Evolutionary conservation across 1,140 invertebrate genomes (phyloP), one percentile per base, ranked within the genome.

Genomic region (Arion vulgaris): DNA sequence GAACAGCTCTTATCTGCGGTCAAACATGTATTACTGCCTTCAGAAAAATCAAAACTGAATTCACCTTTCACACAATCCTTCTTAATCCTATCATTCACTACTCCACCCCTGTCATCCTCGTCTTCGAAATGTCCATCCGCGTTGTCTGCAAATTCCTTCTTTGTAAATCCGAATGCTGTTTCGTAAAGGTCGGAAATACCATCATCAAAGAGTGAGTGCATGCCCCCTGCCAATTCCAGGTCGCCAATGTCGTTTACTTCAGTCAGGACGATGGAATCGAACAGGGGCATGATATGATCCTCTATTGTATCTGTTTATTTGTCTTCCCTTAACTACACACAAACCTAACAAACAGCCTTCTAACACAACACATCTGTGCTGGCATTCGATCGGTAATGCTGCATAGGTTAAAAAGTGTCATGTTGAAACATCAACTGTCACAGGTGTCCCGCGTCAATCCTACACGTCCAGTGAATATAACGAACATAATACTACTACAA

Each of bases 191-290:
- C 38, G 28, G 78, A 80, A 39, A 51, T 34, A 34, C 78, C 41
- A 41, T 69, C 77, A 28, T 66, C 78, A 15, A 71, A 71, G 11
- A 80, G 68, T 0, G 66, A 80, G 62, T 19, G 71, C 13, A 80
- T 34, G 36, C 78, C 78, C 15, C 68, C 32, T 32, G 78, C 78
- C 34, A 80, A 36, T 34, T 80, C 62, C 4, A 80, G 26, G 26
- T 71, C 78, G 39, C n/a, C 68, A 19, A 80, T 41, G 78, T 41
- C 34, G 34, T 2, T 78, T 4, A 78, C 76, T 36, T 80, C 78
- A 4, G 78, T 71, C 62, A 80, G 78, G 28, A 80, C 80, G 38
- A 82, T 49, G 7, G 75, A 82, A 69, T 84, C 76, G 45, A 84
- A 81, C 41, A 45, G 80, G 53, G 72, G 68, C 79, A 72, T 77